A percentile compares a stretch with the other conserved stretches of the same genome.
phyloP scores from a whole-genome alignment of 2,113 vertebrate species.

The Charadrius vociferus region DNA sequence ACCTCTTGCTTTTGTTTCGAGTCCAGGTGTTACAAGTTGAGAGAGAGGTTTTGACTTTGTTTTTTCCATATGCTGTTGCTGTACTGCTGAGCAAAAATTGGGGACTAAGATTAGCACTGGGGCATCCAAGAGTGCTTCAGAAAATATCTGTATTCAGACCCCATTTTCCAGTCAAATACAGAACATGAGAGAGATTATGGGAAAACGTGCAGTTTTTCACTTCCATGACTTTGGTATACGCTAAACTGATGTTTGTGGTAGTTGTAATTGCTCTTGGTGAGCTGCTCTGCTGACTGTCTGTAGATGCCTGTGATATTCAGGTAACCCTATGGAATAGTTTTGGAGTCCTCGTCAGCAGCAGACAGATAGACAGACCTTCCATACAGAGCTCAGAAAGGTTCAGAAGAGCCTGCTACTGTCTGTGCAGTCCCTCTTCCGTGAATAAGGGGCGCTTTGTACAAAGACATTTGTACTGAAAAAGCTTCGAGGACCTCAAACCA shows the following conservation, averaged over 20 bases:
- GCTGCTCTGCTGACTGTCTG: neutral
- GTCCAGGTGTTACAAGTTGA: neutral
- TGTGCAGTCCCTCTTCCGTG: neutral
- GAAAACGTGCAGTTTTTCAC: neutral
- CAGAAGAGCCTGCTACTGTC: neutral
- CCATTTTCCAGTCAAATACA: neutral
- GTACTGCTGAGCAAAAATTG: neutral
- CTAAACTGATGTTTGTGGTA: neutral
- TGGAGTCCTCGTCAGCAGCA: neutral
- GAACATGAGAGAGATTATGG: neutral
- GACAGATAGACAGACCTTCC: neutral
- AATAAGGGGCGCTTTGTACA: neutral
- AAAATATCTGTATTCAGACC: neutral
- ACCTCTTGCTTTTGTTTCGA: neutral
- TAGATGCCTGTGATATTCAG: neutral
- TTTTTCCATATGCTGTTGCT: neutral
- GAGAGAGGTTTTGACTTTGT: neutral
- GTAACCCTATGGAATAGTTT: neutral
- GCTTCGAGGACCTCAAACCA: neutral
- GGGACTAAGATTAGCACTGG: neutral
- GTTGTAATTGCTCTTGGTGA: neutral
- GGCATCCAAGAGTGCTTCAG: neutral
- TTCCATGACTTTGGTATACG: neutral
- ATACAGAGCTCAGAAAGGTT: neutral
- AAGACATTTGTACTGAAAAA: neutral